Evolutionary conservation across 2,888 invertebrate species (phyloP).

Genomic region (Melinaea marsaeus): DNA sequence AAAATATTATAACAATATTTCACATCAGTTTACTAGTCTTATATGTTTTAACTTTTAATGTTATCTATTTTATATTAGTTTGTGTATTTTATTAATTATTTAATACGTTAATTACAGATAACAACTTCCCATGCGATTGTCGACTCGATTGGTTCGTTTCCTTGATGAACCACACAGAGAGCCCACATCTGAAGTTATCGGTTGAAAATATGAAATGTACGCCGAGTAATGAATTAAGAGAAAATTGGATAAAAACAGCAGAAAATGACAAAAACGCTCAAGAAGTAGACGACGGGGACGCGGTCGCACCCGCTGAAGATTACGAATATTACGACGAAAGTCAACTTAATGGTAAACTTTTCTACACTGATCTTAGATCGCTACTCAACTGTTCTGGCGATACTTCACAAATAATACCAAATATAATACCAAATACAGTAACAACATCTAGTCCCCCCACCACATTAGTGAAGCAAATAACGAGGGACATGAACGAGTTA

Average conservation of each 20-base stretch:
- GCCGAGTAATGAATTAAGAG: conserved; percentile 51
- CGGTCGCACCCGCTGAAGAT: conserved; percentile 33
- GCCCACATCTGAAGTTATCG: conserved; percentile 47
- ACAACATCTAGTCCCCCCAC: conserved; percentile 19
- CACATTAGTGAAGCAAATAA: conserved; percentile 17
- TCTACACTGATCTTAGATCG: conserved; percentile 61
- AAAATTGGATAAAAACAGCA: conserved; percentile 48
- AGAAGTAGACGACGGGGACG: conserved; percentile 39
- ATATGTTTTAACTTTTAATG: neutral
- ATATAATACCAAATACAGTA: conserved; percentile 15
- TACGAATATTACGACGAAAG: conserved; percentile 70
- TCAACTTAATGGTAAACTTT: conserved; percentile 64
- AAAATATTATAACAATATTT: too few relatives aligned
- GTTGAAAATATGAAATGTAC: conserved; percentile 64
- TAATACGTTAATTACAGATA: conserved; percentile 52
- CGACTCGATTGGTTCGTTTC: conserved; percentile 61
- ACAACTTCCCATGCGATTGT: conserved; percentile 63
- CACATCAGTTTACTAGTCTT: too few relatives aligned
- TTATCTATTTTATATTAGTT: neutral
- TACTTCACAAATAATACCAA: conserved; percentile 5
- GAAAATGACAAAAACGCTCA: conserved; percentile 30
- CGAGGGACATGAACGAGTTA: conserved; percentile 27
- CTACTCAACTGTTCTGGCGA: conserved; percentile 52
- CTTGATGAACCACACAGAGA: conserved; percentile 60
- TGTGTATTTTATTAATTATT: conserved; percentile 1